Evolutionary conservation across 2,888 invertebrate species (phyloP).

Genomic region (Lymantria dispar): DNA sequence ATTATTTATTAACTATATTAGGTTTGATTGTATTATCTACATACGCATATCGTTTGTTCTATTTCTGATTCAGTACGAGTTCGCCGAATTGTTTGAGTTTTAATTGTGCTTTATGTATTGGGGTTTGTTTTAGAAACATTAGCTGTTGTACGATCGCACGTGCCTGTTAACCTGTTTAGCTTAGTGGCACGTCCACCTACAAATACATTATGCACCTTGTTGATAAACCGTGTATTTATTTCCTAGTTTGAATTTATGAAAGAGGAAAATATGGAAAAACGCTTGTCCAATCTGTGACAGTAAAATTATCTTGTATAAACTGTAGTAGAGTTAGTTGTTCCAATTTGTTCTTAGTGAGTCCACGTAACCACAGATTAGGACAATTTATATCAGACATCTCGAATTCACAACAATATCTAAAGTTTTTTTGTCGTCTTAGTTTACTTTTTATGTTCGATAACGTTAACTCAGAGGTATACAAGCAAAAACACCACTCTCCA

Average conservation of each 20-base stretch:
- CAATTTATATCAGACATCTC: too few relatives aligned
- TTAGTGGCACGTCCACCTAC: conserved; percentile 54
- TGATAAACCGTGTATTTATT: conserved; percentile 9
- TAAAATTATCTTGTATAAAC: too few relatives aligned
- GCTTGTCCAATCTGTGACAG: too few relatives aligned
- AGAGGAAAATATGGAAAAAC: neutral
- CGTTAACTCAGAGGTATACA: too few relatives aligned
- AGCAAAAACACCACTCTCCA: too few relatives aligned
- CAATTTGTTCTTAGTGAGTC: too few relatives aligned
- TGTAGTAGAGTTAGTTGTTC: too few relatives aligned
- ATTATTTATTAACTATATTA: too few relatives aligned
- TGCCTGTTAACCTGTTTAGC: conserved; percentile 74
- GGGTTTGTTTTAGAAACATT: conserved; percentile 72
- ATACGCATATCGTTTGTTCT: conserved; percentile 24
- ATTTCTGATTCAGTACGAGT: conserved; percentile 43
- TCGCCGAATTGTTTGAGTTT: conserved; percentile 45
- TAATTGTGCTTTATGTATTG: conserved; percentile 54
- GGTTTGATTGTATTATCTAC: neutral
- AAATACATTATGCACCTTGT: conserved; percentile 16
- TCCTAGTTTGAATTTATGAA: conserved; percentile 1
- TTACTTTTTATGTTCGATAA: too few relatives aligned
- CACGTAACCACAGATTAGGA: too few relatives aligned
- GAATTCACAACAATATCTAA: too few relatives aligned
- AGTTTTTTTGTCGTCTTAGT: too few relatives aligned
- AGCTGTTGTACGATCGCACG: conserved; percentile 62